Conservation (phyloP, 2,888 invertebrate genomes). For the Drymonia ruficornis region DNA sequence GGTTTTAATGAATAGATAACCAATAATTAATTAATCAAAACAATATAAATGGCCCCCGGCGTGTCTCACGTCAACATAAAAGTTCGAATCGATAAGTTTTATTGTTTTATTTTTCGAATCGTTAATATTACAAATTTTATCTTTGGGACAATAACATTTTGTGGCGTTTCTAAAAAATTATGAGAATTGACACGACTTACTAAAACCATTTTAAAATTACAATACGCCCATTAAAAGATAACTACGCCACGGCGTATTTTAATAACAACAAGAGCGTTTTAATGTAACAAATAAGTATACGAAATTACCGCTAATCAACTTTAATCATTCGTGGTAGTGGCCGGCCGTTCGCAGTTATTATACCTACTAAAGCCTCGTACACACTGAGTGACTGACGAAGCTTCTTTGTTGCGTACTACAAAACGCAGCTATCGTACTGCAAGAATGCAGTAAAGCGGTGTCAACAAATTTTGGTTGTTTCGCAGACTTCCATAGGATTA, state of each 20-base stretch:
- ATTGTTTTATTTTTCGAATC: slow-evolving; percentile 17
- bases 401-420: background rate
- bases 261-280: slow-evolving; percentile 67
- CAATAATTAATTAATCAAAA: slow-evolving; percentile 66
- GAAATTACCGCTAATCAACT: slow-evolving; percentile 74
- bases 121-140: slow-evolving; percentile 4
- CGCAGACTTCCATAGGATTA: no score
- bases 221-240: slow-evolving; percentile 1
- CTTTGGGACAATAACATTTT: background rate
- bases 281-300: slow-evolving; percentile 61
- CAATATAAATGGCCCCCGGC: slow-evolving; percentile 61
- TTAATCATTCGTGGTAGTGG: slow-evolving; percentile 60
- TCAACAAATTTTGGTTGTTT: no score
- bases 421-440: no score
- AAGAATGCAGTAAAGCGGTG: no score
- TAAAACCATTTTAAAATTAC: background rate
- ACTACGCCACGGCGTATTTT: slow-evolving; percentile 21
- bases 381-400: background rate
- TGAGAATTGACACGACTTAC: background rate
- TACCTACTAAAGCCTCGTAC: background rate
- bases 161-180: no score
- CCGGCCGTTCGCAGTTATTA: slow-evolving; percentile 55
- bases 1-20: slow-evolving; percentile 46
- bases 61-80: slow-evolving; percentile 48
- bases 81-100: slow-evolving; percentile 20